Percentiles rank a stretch among this genome's conserved stretches.
Evolutionary conservation across 2,797 vertebrate species (phyloP).

Genomic region (Dryobates pubescens): DNA sequence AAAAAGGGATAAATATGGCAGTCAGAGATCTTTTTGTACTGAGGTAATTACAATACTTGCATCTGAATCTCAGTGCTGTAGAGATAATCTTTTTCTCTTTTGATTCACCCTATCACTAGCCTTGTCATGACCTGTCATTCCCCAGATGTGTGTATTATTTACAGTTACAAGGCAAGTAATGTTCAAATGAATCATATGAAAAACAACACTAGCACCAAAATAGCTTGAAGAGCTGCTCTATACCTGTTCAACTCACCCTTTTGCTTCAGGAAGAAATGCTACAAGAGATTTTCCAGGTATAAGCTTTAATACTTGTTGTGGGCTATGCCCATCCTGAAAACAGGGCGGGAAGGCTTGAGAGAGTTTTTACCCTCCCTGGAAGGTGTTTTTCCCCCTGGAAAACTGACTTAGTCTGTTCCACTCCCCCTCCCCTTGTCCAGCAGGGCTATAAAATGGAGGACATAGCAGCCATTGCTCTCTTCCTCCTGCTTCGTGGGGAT

Average conservation of each 20-base stretch:
- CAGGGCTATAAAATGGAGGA: too few species aligned
- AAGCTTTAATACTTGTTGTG: not conserved
- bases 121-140: not conserved
- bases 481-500: too few species aligned
- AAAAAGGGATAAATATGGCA: not conserved
- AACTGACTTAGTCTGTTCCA: too few species aligned
- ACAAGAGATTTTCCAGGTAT: not conserved
- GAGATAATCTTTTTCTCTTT: not conserved
- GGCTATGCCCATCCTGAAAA: too few species aligned
- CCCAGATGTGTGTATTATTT: not conserved
- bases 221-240: not conserved
- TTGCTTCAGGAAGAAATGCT: not conserved
- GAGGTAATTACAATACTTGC: not conserved
- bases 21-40: not conserved
- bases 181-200: not conserved
- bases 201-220: not conserved
- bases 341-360: too few species aligned
- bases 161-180: not conserved
- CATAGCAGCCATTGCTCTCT: too few species aligned
- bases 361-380: too few species aligned
- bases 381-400: too few species aligned
- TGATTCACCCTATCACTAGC: not conserved
- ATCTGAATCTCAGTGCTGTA: not conserved
- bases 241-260: not conserved
- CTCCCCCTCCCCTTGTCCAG: too few species aligned